Percentiles rank a stretch among this genome's conserved stretches.
These are phyloP conservation scores for Crypturellus undulatus DNA, from an alignment of 2,113 vertebrate genomes.

Conservation along the genomic window DNA sequence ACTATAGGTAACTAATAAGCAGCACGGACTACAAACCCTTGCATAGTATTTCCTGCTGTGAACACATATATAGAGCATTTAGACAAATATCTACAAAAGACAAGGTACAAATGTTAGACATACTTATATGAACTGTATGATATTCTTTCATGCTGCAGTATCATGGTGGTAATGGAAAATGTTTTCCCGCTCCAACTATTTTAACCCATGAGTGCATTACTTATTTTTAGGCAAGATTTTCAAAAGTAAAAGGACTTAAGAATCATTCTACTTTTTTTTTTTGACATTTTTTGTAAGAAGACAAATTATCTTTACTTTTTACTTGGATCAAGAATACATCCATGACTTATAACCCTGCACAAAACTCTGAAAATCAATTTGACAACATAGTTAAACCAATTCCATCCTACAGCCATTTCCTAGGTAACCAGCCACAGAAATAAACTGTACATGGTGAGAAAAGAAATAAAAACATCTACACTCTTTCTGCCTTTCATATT, in stretches of 20 bases:
- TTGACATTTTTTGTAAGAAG: neutral
- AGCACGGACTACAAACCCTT: neutral
- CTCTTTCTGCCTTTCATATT: neutral
- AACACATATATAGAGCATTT: neutral
- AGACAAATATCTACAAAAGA: neutral
- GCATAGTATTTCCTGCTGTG: neutral
- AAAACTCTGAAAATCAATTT: neutral
- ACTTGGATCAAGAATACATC: neutral
- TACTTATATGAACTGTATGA: neutral
- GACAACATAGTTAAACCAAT: neutral
- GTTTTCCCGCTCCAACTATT: neutral
- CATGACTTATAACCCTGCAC: neutral
- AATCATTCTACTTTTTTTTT: neutral
- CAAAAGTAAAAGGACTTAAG: neutral
- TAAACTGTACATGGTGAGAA: neutral
- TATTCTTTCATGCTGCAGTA: neutral
- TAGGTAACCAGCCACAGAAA: conserved; percentile 14
- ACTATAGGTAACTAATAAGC: neutral
- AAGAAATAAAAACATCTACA: neutral
- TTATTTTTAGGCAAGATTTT: neutral
- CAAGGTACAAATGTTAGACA: neutral
- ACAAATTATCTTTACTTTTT: neutral
- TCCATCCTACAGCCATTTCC: neutral
- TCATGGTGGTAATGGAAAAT: neutral
- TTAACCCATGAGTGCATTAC: neutral